Evolutionary conservation across 2,113 vertebrate genomes (phyloP), one percentile per base, ranked within the genome.

Genomic region (Sakesphorus luctuosus): DNA sequence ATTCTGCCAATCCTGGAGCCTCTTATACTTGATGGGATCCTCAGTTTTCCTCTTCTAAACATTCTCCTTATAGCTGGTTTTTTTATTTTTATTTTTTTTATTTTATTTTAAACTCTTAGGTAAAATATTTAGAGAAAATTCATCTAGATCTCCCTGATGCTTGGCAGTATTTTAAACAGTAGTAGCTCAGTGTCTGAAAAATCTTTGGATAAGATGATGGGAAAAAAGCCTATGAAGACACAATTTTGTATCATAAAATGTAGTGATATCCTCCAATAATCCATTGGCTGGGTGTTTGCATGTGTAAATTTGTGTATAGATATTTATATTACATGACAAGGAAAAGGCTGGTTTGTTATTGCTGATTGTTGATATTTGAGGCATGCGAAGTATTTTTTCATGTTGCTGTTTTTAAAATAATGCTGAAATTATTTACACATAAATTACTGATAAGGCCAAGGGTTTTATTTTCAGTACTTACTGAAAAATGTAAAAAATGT

Each of bases 401-500:
- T 13, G 10, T 2, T 55, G 12, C 33, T 63, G 2, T 72, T 92
- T 81, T 84, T 3, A 90, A 68, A 81, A 71, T 52, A 78, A 44
- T 44, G 11, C 68, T 81, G 21, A 55, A 49, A 36, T 56, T 90
- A 31, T 82, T 92, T 92, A 75, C 56, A 44, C 29, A 28, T 16
- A 67, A 88, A 53, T 77, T 93, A 67, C 79, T 55, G 88, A 77
- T 74, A 92, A 89, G 29, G n/a, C 26, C 17, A 49, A 65, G 33
- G n/a, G 52, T 52, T 92, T 62, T 86, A 47, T 89, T 96, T 86
- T 75, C 15, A 9, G 17, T 91, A 26, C 69, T 84, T 8, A 33
- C 56, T 6, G 12, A 92, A 92, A 94, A 90, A 96, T 87, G 74
- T 20, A 0, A 80, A 74, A 86, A 74, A 90, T 82, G 38, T 44